A percentile compares a stretch with the other conserved stretches of the same genome.
These are phyloP conservation scores for Hyles vespertilio DNA, from an alignment of 1,140 invertebrate genomes.

Conservation along the genomic window DNA sequence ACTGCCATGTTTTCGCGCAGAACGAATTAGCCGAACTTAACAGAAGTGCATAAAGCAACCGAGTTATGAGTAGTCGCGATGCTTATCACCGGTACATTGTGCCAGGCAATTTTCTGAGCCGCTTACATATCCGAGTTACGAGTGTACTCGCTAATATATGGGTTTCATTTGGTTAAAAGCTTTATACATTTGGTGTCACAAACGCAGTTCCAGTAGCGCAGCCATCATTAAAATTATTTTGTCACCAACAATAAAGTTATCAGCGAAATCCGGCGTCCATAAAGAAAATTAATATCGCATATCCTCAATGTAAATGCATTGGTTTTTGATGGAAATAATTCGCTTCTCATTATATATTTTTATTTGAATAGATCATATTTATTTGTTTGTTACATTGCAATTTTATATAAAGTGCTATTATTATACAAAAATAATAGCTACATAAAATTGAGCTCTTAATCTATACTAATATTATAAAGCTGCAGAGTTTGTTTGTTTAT, in stretches of 20 bases:
- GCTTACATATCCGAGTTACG: conserved; percentile 60
- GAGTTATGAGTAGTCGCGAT: conserved; percentile 35
- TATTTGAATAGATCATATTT: too few relatives aligned
- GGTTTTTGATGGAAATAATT: too few relatives aligned
- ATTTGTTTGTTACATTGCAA: too few relatives aligned
- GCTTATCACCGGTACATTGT: conserved; percentile 50
- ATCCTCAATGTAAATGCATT: too few relatives aligned
- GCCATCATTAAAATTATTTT: conserved; percentile 51
- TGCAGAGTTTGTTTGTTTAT: too few relatives aligned
- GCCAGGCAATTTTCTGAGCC: conserved; percentile 57
- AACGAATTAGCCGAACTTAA: conserved; percentile 38
- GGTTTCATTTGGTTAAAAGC: conserved; percentile 71
- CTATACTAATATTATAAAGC: too few relatives aligned
- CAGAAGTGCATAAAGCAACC: conserved; percentile 47
- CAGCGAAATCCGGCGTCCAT: conserved; percentile 24
- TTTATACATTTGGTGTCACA: conserved; percentile 55
- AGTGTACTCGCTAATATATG: conserved; percentile 68
- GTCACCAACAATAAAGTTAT: conserved; percentile 35
- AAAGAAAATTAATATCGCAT: conserved; percentile 19
- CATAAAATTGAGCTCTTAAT: too few relatives aligned
- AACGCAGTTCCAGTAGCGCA: conserved; percentile 46
- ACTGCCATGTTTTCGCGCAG: conserved; percentile 20
- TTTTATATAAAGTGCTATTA: too few relatives aligned
- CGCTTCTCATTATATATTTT: too few relatives aligned
- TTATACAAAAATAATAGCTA: too few relatives aligned